phyloP scores from a whole-genome alignment of 1,140 invertebrate genomes.

The Drosophila dunni region DNA sequence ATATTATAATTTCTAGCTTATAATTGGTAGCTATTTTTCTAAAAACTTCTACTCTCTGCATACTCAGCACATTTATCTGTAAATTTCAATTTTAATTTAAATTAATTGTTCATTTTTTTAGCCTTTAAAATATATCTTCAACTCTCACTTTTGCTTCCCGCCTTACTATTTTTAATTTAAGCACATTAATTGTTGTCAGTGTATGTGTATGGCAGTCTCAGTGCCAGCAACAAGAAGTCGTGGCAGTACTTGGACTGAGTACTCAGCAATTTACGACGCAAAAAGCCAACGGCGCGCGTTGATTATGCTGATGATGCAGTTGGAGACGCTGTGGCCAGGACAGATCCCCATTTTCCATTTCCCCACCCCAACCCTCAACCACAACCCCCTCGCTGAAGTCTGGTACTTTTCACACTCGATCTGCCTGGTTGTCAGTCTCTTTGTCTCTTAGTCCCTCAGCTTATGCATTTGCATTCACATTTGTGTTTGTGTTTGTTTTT shows the following conservation, averaged over 20 bases:
- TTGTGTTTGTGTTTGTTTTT: constrained; percentile 56
- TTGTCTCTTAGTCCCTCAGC: constrained; percentile 23
- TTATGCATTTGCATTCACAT: constrained; percentile 49
- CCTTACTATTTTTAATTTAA: too few relatives aligned
- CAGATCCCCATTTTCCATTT: background rate
- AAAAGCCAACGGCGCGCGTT: constrained; percentile 80
- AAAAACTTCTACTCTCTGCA: too few relatives aligned
- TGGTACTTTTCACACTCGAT: constrained; percentile 82
- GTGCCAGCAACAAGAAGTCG: constrained; percentile 4
- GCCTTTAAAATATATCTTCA: too few relatives aligned
- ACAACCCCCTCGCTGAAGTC: constrained; percentile 45
- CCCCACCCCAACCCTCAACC: background rate
- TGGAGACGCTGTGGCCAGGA: constrained; percentile 45
- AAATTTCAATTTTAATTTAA: too few relatives aligned
- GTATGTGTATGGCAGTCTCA: constrained; percentile 17
- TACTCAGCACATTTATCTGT: too few relatives aligned
- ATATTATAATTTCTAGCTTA: too few relatives aligned
- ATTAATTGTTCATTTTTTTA: too few relatives aligned
- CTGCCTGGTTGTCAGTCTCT: constrained; percentile 37
- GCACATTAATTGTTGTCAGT: background rate
- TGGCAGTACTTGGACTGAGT: constrained; percentile 53
- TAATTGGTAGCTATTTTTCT: too few relatives aligned
- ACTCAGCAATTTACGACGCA: constrained; percentile 81
- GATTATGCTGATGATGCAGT: constrained; percentile 82
- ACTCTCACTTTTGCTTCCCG: too few relatives aligned